These are phyloP conservation scores for Drosophila sproati DNA, from an alignment of 1,140 invertebrate genomes.

Conservation along the genomic window DNA sequence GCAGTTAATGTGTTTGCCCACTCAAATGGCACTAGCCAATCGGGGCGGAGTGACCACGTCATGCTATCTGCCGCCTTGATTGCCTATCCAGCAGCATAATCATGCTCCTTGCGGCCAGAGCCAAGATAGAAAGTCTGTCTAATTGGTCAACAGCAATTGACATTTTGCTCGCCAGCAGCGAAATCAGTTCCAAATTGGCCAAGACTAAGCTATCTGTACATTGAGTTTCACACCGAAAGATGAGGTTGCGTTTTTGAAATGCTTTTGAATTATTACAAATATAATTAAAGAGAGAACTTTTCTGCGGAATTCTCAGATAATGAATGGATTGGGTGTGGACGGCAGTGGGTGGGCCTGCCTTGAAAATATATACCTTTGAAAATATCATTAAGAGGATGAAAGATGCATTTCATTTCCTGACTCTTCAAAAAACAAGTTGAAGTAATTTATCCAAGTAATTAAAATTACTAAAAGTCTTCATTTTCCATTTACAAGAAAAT, in stretches of 20 bases:
- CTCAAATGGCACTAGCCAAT: conserved; percentile 54
- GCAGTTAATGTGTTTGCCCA: conserved; percentile 60
- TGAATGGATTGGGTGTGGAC: too few relatives aligned
- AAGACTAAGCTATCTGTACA: not conserved
- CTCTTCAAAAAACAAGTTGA: too few relatives aligned
- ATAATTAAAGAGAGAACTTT: not conserved
- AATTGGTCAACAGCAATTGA: conserved; percentile 60
- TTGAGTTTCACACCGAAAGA: conserved; percentile 2
- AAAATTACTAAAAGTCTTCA: too few relatives aligned
- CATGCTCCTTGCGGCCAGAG: conserved; percentile 42
- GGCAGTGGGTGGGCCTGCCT: too few relatives aligned
- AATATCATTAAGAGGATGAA: too few relatives aligned
- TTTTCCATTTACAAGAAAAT: too few relatives aligned
- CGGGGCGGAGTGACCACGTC: conserved; percentile 11
- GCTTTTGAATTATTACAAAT: not conserved
- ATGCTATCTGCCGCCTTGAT: conserved; percentile 51
- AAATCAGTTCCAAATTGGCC: conserved; percentile 16
- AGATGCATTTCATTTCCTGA: too few relatives aligned
- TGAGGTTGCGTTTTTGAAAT: not conserved
- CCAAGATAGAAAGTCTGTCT: conserved; percentile 62
- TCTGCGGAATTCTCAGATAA: not conserved
- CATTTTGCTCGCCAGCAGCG: conserved; percentile 30
- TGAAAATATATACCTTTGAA: too few relatives aligned
- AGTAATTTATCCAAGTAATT: too few relatives aligned
- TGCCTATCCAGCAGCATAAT: conserved; percentile 51